Percentiles rank a stretch among this genome's conserved stretches.
phyloP scores from a whole-genome alignment of 1,140 invertebrate genomes.

The Trypoxylus dichotomus region DNA sequence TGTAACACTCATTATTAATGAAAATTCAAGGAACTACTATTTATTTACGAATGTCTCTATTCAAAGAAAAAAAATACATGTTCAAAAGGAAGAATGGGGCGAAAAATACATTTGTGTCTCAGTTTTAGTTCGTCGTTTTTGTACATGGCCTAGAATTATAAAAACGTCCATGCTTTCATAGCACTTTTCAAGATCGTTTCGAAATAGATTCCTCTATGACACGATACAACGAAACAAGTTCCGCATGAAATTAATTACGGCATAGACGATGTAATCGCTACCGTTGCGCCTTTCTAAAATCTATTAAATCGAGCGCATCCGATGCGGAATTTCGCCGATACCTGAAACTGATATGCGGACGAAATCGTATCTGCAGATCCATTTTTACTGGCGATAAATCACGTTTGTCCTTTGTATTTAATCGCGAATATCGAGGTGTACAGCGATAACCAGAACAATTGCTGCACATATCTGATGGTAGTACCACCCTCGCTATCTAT shows the following conservation, averaged over 20 bases:
- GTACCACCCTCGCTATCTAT: slow-evolving; percentile 6
- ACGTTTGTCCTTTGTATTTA: slow-evolving; percentile 18
- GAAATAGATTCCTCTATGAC: no score
- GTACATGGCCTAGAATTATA: no score
- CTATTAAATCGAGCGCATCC: background rate
- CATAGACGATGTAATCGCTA: background rate
- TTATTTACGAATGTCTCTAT: no score
- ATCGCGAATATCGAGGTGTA: background rate
- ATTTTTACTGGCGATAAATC: background rate
- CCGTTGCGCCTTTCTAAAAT: background rate
- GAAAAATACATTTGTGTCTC: no score
- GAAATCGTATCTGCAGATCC: background rate
- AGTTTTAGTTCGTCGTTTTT: no score
- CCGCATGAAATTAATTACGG: background rate
- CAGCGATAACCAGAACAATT: slow-evolving; percentile 4
- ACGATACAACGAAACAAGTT: no score
- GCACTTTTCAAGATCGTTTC: no score
- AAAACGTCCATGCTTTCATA: no score
- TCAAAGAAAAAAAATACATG: no score
- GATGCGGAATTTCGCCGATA: background rate
- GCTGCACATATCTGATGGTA: background rate
- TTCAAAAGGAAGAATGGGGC: no score
- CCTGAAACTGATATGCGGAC: slow-evolving; percentile 1
- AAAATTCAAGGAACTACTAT: no score
- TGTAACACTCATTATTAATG: no score